Percentiles rank a stretch among this genome's conserved stretches.
Conservation (phyloP, 2,113 vertebrate species). For the Neoarius graeffei region DNA sequence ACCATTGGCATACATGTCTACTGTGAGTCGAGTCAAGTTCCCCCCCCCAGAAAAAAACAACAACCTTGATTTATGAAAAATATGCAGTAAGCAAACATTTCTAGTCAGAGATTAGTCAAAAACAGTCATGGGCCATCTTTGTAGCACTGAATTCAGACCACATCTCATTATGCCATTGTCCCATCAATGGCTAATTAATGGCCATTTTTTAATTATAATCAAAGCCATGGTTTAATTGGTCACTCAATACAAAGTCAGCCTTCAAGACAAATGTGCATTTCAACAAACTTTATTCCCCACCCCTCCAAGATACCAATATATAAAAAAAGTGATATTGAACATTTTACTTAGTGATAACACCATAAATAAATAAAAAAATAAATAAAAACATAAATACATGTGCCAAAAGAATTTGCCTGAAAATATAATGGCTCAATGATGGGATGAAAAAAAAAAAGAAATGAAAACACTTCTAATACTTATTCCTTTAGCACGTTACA, state of each 20-base stretch:
- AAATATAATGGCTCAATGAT: conserved; percentile 71
- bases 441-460: conserved; percentile 54
- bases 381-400: conserved; percentile 76
- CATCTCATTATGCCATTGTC: background rate
- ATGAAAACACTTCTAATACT: conserved; percentile 51
- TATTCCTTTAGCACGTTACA: conserved; percentile 69
- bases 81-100: background rate
- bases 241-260: background rate
- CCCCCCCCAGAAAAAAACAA: too few relatives aligned
- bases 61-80: background rate
- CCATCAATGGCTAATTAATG: background rate
- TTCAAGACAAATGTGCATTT: conserved; percentile 51
- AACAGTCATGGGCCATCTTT: background rate
- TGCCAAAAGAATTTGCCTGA: conserved; percentile 71
- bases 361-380: conserved; percentile 77
- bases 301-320: conserved; percentile 60
- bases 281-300: conserved; percentile 77
- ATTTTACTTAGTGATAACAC: conserved; percentile 69
- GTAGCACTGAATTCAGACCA: background rate
- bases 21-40: too few relatives aligned
- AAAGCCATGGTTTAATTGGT: background rate
- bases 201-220: background rate
- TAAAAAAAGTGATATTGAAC: conserved; percentile 76
- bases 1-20: background rate
- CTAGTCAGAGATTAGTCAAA: background rate